These are phyloP conservation scores for Neostethus bicornis DNA, from an alignment of 2,797 vertebrate species.

Conservation along the genomic window DNA sequence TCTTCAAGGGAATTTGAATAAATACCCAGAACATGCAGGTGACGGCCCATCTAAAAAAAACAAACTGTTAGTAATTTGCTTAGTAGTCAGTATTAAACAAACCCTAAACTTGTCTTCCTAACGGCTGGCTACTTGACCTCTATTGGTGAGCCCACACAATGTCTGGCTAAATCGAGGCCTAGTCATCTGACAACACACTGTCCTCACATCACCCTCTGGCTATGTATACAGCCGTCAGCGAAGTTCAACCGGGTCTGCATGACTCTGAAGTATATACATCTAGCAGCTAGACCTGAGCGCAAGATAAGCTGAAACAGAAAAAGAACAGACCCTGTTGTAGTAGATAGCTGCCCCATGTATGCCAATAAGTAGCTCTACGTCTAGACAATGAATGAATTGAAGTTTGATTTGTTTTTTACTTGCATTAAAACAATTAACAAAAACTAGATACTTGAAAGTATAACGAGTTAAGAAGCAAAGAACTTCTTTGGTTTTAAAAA, in stretches of 20 bases:
- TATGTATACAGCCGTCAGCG: conserved; percentile 8
- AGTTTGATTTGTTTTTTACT: not conserved
- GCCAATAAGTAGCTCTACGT: conserved; percentile 36
- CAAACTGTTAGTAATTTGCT: not conserved
- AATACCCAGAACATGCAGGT: not conserved
- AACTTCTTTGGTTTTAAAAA: not conserved
- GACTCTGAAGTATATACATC: conserved; percentile 4
- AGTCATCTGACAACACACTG: conserved; percentile 29
- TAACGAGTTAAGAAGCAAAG: not conserved
- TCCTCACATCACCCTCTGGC: conserved; percentile 22
- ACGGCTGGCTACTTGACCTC: conserved; percentile 24
- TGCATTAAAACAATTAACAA: not conserved
- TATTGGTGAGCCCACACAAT: conserved; percentile 24
- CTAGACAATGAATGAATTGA: conserved; percentile 3
- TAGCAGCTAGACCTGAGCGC: not conserved
- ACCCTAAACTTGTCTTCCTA: conserved; percentile 14
- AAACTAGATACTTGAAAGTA: not conserved
- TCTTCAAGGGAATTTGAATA: not conserved
- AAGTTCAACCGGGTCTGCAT: conserved; percentile 10
- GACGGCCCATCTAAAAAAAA: not conserved
- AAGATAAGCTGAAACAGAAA: conserved; percentile 28
- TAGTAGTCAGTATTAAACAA: not conserved
- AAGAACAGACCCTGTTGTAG: conserved; percentile 14
- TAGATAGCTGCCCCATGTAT: conserved; percentile 16
- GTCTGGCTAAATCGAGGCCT: conserved; percentile 22